A percentile compares a stretch with the other conserved stretches of the same genome.
These are phyloP conservation scores for Myotis brandtii DNA, from an alignment of 2,113 vertebrate genomes.

Conservation along the genomic window DNA sequence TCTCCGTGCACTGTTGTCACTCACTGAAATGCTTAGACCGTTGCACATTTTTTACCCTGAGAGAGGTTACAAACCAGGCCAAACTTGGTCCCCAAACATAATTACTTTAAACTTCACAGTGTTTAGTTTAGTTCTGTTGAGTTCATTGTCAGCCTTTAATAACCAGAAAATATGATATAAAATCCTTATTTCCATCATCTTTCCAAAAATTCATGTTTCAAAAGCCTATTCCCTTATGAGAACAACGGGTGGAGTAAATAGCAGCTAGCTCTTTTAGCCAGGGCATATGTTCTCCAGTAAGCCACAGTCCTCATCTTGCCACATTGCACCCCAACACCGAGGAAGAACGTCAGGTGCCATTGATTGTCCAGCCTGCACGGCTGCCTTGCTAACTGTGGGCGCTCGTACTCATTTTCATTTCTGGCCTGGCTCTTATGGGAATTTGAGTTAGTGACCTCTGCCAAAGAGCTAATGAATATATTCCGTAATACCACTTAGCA, in stretches of 20 bases:
- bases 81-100: not conserved
- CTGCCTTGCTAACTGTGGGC: not conserved
- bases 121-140: not conserved
- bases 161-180: not conserved
- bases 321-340: not conserved
- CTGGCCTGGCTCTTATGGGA: not conserved
- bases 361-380: not conserved
- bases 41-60: not conserved
- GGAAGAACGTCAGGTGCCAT: not conserved
- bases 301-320: not conserved
- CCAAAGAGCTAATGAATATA: not conserved
- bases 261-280: not conserved
- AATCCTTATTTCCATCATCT: not conserved
- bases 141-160: slow-evolving; percentile 17
- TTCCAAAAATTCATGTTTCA: not conserved
- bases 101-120: not conserved
- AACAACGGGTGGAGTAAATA: not conserved
- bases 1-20: not conserved
- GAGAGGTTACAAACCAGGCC: not conserved
- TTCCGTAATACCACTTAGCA: not conserved
- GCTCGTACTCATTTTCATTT: not conserved
- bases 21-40: not conserved
- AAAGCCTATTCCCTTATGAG: not conserved
- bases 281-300: not conserved
- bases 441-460: not conserved